A percentile compares a stretch with the other conserved stretches of the same genome.
Evolutionary conservation across 2,888 invertebrate genomes (phyloP).

Genomic region (Eumacrocentrus americanus): DNA sequence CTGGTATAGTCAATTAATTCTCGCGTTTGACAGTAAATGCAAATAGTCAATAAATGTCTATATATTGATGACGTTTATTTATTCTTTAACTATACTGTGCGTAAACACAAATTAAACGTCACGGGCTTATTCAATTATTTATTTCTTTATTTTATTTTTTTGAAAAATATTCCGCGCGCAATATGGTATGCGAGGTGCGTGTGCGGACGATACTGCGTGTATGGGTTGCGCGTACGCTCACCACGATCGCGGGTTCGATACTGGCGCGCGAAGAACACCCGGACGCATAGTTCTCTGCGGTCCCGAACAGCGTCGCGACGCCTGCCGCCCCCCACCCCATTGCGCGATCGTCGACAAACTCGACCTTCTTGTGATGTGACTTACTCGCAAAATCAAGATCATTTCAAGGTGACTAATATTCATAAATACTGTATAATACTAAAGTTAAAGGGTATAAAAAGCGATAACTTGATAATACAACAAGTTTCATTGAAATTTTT

Average conservation of each 20-base stretch:
- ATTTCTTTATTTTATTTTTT: slow-evolving; percentile 1
- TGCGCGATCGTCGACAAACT: slow-evolving; percentile 13
- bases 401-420: not conserved
- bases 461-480: too few relatives aligned
- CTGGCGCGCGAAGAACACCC: slow-evolving; percentile 54
- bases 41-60: too few relatives aligned
- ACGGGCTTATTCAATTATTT: too few relatives aligned
- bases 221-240: slow-evolving; percentile 55
- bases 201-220: slow-evolving; percentile 36
- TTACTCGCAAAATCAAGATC: slow-evolving; percentile 2
- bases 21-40: too few relatives aligned
- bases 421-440: too few relatives aligned
- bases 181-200: slow-evolving; percentile 17
- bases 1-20: too few relatives aligned
- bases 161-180: not conserved
- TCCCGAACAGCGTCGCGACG: slow-evolving; percentile 59
- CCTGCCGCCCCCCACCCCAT: slow-evolving; percentile 42
- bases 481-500: too few relatives aligned
- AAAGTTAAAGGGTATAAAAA: too few relatives aligned
- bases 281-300: slow-evolving; percentile 57
- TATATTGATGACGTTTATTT: too few relatives aligned
- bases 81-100: too few relatives aligned
- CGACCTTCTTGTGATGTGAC: slow-evolving; percentile 22
- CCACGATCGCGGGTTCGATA: slow-evolving; percentile 59
- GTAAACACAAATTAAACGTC: too few relatives aligned